Evolutionary conservation across 2,113 vertebrate species (phyloP).

Genomic region (Sceloporus undulatus): DNA sequence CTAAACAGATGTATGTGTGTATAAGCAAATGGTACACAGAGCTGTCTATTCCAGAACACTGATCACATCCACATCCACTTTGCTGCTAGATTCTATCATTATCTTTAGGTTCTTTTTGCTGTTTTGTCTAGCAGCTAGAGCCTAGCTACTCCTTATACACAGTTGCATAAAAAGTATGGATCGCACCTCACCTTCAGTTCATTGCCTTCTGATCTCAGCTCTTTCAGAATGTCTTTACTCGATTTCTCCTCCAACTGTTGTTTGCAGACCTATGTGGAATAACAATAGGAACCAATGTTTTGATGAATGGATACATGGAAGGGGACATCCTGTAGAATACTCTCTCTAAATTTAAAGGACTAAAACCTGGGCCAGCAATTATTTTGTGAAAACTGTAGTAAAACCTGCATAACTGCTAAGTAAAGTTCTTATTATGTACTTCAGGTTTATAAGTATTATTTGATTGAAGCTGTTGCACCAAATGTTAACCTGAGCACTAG

Average conservation of each 20-base stretch:
- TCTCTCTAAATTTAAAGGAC: too few species aligned
- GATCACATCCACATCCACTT: too few species aligned
- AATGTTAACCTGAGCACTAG: too few species aligned
- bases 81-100: neutral
- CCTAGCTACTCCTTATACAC: neutral
- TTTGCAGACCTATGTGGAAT: slow-evolving; percentile 22
- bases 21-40: neutral
- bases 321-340: neutral
- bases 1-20: neutral
- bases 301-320: neutral
- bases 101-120: neutral
- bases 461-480: too few species aligned
- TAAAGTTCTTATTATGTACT: neutral
- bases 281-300: neutral
- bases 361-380: too few species aligned
- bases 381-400: neutral
- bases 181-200: slow-evolving; percentile 17
- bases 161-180: neutral
- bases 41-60: neutral
- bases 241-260: slow-evolving; percentile 23
- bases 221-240: slow-evolving; percentile 8
- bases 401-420: neutral
- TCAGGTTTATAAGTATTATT: too few species aligned
- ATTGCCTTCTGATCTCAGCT: slow-evolving; percentile 12
- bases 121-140: neutral